Base-by-base conservation (phyloP, 2,113 vertebrate species). In the Conger conger region DNA sequence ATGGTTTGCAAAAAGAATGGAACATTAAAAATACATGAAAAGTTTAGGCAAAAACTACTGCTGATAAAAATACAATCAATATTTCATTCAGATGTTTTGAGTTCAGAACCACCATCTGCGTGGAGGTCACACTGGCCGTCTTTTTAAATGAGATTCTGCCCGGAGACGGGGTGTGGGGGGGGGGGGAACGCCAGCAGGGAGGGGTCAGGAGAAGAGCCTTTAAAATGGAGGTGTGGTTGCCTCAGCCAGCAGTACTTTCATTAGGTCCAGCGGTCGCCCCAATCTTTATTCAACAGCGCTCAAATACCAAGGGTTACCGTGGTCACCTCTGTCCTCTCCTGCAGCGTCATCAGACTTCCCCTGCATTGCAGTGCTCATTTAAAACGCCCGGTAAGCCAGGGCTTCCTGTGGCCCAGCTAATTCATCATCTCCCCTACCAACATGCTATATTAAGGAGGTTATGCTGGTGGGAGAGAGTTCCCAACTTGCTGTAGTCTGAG, bases 301-400 rank as follows among this genome's bases (percentile, higher is more conserved):
- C 76, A 86, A 87, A 83, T 84, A 81, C 45, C 42, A 54, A 82
- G 73, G 37, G 81, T 76, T 84, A 68, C 73, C 17, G 73, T 83
- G 81, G 23, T 33, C 78, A 53, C 37, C 80, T 83, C 9, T 15
- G 85, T 79, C 85, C 82, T 84, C 84, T 88, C 89, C 81, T 92
- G 92, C 91, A 86, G 88, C 53, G 30, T 92, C 92, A 92, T 90
- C 91, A 89, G 84, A 87, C 86, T 85, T 84, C 90, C 88, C 89
- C 90, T 89, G 88, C 88, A 90, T 86, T 89, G 84, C 85, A 87
- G 91, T 88, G 87, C 90, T 91, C 88, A 40, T 93, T 92, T 93
- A 91, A 90, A 91, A 91, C 89, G 42, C 50, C 57, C 8, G 33
- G 83, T 35, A 80, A 87, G 84, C 63, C 15, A 53, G 37, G 53